Conservation (phyloP, 2,888 invertebrate genomes). For the Sceliomorpha sp. region DNA sequence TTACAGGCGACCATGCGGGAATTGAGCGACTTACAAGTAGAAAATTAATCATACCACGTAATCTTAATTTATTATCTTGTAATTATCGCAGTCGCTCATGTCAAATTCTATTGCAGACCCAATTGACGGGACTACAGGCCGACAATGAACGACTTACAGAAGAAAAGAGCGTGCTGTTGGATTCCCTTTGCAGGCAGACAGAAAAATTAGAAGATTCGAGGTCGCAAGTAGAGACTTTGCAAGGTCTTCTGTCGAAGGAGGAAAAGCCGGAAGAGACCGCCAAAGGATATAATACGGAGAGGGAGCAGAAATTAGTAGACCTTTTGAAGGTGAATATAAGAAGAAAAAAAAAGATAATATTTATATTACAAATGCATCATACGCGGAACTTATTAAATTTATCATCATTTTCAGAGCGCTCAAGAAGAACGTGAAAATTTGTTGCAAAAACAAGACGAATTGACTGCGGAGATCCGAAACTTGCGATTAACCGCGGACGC, state of each 20-base stretch:
- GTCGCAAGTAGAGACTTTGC: constrained; percentile 90
- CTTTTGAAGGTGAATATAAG: constrained; percentile 85
- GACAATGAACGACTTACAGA: constrained; percentile 93
- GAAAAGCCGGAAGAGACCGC: constrained; percentile 84
- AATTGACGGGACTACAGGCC: constrained; percentile 91
- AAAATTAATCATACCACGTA: no score
- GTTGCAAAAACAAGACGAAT: constrained; percentile 88
- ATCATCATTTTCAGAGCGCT: constrained; percentile 81
- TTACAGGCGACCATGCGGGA: constrained; percentile 96
- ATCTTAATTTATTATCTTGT: no score
- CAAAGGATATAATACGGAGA: constrained; percentile 85
- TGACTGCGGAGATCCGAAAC: constrained; percentile 86
- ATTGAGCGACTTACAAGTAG: constrained; percentile 92
- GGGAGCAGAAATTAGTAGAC: constrained; percentile 91
- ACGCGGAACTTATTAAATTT: no score
- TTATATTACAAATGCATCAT: not conserved
- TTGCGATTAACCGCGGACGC: constrained; percentile 84
- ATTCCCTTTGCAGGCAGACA: constrained; percentile 94
- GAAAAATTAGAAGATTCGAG: constrained; percentile 94
- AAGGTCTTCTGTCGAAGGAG: constrained; percentile 86
- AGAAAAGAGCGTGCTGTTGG: constrained; percentile 93
- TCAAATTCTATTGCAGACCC: no score
- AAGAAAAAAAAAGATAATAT: constrained; percentile 7
- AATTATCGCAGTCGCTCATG: no score
- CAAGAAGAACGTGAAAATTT: constrained; percentile 90